Base-by-base conservation (phyloP, 2,113 vertebrate species). In the Cyanoliseus patagonus region DNA sequence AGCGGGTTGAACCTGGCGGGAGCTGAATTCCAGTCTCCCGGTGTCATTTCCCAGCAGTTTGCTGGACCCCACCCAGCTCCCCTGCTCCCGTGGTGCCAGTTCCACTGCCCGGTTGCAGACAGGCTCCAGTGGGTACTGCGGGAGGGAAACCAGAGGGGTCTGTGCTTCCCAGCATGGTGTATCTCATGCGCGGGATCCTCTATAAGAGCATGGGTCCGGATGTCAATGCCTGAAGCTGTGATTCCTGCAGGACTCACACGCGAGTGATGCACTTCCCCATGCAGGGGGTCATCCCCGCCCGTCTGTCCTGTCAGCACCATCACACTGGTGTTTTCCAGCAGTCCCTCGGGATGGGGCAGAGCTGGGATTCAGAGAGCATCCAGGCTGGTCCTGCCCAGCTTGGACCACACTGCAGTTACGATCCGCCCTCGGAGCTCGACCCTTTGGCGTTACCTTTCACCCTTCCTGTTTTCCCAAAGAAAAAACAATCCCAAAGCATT, bases 251-350 rank as follows among this genome's bases (percentile, higher is more conserved):
- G 25, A 53, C 7, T 6, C 1, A 4, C 37, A 20, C 1, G 0
- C 0, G 5, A 79, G 63, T 4, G 0, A 2, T 6, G 20, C 0
- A 3, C 42, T 22, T 18, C 53, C 76, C 44, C 1, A 0, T 2
- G 20, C 31, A 13, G 37, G 30, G 44, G 66, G 42, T 47, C 16
- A 0, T 70, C 66, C 10, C 46, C 0, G 0, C 33, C 47, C 0
- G 0, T 9, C 41, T 68, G 24, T 64, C 59, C 63, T 41, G 33
- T 10, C 6, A 1, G 25, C 52, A 4, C 28, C 17, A 8, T 3
- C 62, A n/a, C 9, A 2, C 27, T 41, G 10, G 3, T 2, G 1
- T 27, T 75, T 59, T 51, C 49, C 52, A 27, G 39, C 19, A 20
- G 23, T 41, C 73, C 57, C 69, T 81, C 0, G 4, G 76, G 87